Percentiles rank a stretch among this genome's conserved stretches.
These are phyloP conservation scores for Siniperca undulata DNA, from an alignment of 2,797 vertebrate species.

Conservation along the genomic window DNA sequence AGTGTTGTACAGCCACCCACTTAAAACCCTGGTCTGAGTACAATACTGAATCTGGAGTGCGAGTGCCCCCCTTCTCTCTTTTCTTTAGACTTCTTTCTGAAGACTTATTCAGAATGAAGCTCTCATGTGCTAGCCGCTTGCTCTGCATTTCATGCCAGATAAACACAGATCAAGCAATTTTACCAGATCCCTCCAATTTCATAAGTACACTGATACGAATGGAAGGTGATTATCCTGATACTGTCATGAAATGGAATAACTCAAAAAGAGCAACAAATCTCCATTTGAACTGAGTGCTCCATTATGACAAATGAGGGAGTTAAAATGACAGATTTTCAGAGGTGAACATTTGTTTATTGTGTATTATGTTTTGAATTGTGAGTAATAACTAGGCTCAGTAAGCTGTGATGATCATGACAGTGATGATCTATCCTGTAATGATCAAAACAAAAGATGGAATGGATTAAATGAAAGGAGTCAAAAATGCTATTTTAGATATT, in stretches of 20 bases:
- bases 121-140: neutral
- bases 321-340: neutral
- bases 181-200: conserved; percentile 10
- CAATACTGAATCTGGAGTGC: neutral
- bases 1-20: neutral
- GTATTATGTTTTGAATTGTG: neutral
- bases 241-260: conserved; percentile 17
- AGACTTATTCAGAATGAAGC: neutral
- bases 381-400: neutral
- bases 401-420: neutral
- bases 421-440: neutral
- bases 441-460: neutral
- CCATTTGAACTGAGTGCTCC: neutral
- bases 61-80: neutral
- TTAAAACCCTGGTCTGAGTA: neutral
- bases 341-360: neutral
- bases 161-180: conserved; percentile 4
- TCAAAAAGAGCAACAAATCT: conserved; percentile 12
- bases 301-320: conserved; percentile 16
- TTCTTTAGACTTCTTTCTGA: neutral
- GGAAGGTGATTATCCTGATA: conserved; percentile 36
- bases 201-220: conserved; percentile 15
- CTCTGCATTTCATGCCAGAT: conserved; percentile 13
- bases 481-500: neutral
- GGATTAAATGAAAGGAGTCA: neutral